Conservation (phyloP, 2,888 invertebrate genomes). For the Beris morrisii region DNA sequence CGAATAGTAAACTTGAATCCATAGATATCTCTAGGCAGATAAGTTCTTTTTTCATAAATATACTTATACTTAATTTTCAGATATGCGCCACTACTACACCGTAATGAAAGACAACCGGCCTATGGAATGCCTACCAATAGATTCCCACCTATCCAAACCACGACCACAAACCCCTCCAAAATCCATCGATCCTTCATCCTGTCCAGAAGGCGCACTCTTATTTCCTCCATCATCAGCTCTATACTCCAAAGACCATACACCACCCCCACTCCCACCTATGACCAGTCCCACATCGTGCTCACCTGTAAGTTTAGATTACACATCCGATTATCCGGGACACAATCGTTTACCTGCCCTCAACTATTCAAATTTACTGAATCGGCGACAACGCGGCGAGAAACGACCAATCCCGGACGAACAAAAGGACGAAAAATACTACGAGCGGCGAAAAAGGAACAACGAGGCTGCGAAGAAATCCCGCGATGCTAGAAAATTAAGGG, state of each 20-base stretch:
- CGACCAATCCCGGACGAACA: conserved; percentile 83
- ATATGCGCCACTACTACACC: conserved; percentile 44
- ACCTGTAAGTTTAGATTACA: conserved; percentile 15
- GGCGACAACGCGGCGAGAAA: conserved; percentile 76
- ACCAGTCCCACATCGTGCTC: conserved; percentile 25
- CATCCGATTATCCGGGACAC: conserved; percentile 40
- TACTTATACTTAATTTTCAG: conserved; percentile 40
- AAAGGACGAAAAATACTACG: conserved; percentile 89
- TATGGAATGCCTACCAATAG: conserved; percentile 15
- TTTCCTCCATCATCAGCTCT: conserved; percentile 18
- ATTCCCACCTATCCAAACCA: conserved; percentile 27
- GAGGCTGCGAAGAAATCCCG: conserved; percentile 90
- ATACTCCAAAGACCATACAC: conserved; percentile 18
- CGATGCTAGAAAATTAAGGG: conserved; percentile 82
- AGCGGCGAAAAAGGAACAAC: conserved; percentile 83
- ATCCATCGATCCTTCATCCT: conserved; percentile 6
- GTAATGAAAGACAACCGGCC: conserved; percentile 42
- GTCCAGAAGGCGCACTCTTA: conserved; percentile 21
- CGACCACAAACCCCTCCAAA: conserved; percentile 24
- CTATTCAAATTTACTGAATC: conserved; percentile 48
- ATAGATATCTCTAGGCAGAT: no score
- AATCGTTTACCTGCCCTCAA: conserved; percentile 51
- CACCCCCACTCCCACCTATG: conserved; percentile 20
- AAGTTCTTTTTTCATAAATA: no score
- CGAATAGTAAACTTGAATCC: no score